Conservation (phyloP, 2,113 vertebrate species). For the Australoheros scitulus region DNA sequence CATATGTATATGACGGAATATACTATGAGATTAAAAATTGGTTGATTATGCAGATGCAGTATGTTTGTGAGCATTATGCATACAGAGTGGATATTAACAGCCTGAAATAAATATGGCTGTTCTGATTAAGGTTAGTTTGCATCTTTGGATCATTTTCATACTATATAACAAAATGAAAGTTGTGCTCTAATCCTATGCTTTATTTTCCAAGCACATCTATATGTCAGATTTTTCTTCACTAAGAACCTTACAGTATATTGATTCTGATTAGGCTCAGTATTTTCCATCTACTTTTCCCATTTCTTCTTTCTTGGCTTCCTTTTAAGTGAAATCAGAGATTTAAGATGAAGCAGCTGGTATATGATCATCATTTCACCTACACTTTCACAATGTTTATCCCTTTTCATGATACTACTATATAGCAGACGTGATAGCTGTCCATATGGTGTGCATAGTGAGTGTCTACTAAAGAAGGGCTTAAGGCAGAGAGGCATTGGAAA, state of each 20-base stretch:
- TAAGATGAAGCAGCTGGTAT: conserved; percentile 25
- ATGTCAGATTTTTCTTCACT: not conserved
- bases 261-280: conserved; percentile 4
- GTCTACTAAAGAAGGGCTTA: conserved; percentile 26
- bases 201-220: conserved; percentile 1
- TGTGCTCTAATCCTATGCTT: conserved; percentile 7
- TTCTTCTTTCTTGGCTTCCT: not conserved
- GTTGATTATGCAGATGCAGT: not conserved
- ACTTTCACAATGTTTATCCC: conserved; percentile 31
- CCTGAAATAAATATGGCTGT: not conserved
- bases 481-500: conserved; percentile 36
- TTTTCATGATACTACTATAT: not conserved
- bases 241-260: conserved; percentile 1
- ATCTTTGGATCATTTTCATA: conserved; percentile 6
- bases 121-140: not conserved
- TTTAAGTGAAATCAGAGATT: conserved; percentile 8
- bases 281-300: not conserved
- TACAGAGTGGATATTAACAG: not conserved
- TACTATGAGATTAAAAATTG: conserved; percentile 19
- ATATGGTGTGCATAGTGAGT: conserved; percentile 45
- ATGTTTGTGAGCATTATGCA: not conserved
- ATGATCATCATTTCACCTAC: conserved; percentile 4
- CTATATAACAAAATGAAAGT: not conserved
- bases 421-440: conserved; percentile 13
- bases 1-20: conserved; percentile 51